phyloP scores from a whole-genome alignment of 2,113 vertebrate species.

The Orycteropus afer region DNA sequence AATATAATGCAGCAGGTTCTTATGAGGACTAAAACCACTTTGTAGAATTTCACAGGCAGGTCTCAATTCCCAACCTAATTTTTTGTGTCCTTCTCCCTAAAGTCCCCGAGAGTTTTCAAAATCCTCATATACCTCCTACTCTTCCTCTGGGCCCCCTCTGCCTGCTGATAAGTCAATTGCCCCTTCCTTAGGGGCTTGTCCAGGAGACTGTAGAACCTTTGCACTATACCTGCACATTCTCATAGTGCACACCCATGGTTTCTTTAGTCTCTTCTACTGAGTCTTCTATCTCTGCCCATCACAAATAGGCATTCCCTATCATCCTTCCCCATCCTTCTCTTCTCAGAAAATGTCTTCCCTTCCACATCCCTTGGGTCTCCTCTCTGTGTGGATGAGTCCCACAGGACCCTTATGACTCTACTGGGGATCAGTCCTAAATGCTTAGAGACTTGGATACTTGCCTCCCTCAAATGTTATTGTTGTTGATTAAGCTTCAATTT shows the following conservation, averaged over 20 bases:
- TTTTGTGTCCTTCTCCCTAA: slow-evolving; percentile 34
- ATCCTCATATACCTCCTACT: neutral
- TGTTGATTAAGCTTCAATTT: neutral
- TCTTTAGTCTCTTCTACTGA: neutral
- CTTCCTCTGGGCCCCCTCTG: neutral
- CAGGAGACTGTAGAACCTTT: neutral
- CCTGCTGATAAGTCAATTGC: neutral
- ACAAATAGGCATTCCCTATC: neutral
- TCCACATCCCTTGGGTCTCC: neutral
- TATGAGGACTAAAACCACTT: neutral
- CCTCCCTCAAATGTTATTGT: neutral
- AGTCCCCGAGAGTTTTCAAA: neutral
- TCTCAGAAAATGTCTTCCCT: neutral
- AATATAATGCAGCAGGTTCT: slow-evolving; percentile 20
- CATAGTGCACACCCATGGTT: neutral
- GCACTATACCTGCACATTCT: neutral
- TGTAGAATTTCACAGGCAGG: slow-evolving; percentile 52
- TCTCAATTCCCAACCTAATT: neutral
- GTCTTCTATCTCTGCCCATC: neutral
- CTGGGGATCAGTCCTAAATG: neutral
- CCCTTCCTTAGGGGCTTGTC: neutral
- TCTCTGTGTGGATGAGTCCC: neutral
- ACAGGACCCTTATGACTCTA: neutral
- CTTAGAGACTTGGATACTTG: neutral
- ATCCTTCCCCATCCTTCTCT: neutral